Evolutionary conservation across 2,113 vertebrate genomes (phyloP).

Genomic region (Semnornis frantzii): DNA sequence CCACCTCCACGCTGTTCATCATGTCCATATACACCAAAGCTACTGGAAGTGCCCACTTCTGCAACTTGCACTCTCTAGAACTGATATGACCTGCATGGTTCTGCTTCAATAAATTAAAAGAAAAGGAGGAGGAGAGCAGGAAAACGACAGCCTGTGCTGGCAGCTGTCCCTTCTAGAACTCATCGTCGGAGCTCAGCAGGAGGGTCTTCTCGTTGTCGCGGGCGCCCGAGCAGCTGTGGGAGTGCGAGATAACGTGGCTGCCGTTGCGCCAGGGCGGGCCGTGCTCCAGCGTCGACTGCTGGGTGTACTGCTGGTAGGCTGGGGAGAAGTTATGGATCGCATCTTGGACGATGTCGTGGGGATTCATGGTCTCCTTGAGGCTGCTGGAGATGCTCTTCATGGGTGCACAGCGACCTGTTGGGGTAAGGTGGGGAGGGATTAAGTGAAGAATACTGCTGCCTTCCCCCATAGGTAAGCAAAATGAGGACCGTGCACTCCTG

Average conservation of each 20-base stretch:
- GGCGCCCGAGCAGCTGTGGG: constrained; percentile 85
- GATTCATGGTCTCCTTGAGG: constrained; percentile 97
- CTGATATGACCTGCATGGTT: constrained; percentile 55
- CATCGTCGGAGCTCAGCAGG: constrained; percentile 92
- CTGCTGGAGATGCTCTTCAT: constrained; percentile 99
- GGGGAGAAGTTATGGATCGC: constrained; percentile 98
- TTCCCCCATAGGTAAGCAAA: background rate
- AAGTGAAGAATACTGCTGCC: background rate
- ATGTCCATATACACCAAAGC: background rate
- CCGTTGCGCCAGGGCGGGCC: constrained; percentile 76
- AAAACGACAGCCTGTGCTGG: background rate
- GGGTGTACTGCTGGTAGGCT: constrained; percentile 97
- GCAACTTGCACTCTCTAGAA: constrained; percentile 57
- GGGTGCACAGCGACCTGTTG: constrained; percentile 89
- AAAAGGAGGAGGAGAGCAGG: background rate
- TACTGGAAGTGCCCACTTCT: constrained; percentile 32
- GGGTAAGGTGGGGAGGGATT: background rate
- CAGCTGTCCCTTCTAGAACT: constrained; percentile 80
- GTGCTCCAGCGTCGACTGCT: constrained; percentile 91
- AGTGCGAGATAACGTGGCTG: constrained; percentile 80
- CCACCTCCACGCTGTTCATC: background rate
- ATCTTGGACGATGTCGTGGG: constrained; percentile 93
- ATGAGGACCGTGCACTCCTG: background rate
- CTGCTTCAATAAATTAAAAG: constrained; percentile 74
- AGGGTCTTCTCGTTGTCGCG: constrained; percentile 93